Base-by-base conservation (phyloP, 53 echinoderm and acorn worm genomes). In the Holothuria leucospilota region DNA sequence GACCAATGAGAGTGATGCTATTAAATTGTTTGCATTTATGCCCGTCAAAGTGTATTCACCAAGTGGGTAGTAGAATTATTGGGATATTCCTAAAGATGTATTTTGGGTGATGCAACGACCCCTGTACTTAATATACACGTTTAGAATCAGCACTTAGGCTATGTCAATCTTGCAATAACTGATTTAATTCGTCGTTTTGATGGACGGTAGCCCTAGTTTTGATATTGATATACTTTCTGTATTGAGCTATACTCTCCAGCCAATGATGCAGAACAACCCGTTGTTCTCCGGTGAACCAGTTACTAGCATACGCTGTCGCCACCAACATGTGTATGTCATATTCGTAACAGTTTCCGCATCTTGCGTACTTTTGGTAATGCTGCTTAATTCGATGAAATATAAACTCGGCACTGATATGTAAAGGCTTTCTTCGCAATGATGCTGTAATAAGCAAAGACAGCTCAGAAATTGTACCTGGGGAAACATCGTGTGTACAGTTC, bases 301-400 rank as follows among this genome's bases (percentile, higher is more conserved):
- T 94, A 82, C 96, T 94, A 24, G 96, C 96, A 58, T 94, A 96
- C 13, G 96, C 92, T 13, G 96, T 96, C 30, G 96, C 94, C 53
- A 96, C 85, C 82, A 96, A 78, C 96, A 96, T 96, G 81, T 96
- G 96, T 13, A 96, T 94, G 62, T 96, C 96, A 73, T 96, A 94
- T 72, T 96, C 96, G 87, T 85, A 96, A 28, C 88, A 84, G 2
- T 88, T 88, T 8, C 96, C 96, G 51, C 96, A 96, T 18, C 96
- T 69, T 6, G 96, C 96, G 83, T 78, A 96, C 65, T 84, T 92
- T 53, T 96, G 94, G 84, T 96, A 96, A 81, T 90, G 88, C 82
- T 91, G 77, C 74, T 96, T 94, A 77, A 96, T 87, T 82, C 92
- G 90, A 62, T 81, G 87, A 52, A 96, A 96, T 68, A 94, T 79